Evolutionary conservation across 2,888 invertebrate species (phyloP), one percentile per base, ranked within the genome.

Genomic region (Eupithecia dodoneata): DNA sequence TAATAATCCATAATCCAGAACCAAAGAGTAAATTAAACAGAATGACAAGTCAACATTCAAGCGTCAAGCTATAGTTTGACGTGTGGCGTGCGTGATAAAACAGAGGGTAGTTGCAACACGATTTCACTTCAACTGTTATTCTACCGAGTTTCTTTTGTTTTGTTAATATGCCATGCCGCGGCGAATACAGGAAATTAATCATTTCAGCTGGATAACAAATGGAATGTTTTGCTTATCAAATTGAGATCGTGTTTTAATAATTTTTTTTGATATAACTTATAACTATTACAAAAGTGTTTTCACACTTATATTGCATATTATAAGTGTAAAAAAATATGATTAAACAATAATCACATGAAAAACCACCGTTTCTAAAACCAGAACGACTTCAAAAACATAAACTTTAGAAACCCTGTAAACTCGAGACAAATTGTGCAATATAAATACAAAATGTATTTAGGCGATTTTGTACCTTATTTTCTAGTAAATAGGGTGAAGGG

Each of bases 151-250:
- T 81, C 85, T 85, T 88, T 89, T 88, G 86, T 88, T 88, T 83
- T 81, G 83, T 79, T 81, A 87, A 87, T 85, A 86, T 84, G 82
- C 82, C 81, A 86, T 84, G 82, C 81, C 81, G 79, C 79, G 81
- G 63, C 82, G 85, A 87, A 86, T 84, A 83, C 82, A 86, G 83
- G 86, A 87, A 87, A 89, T 88, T 87, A 90, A 87, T 88, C 83
- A 85, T 86, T 85, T 76, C 44, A 41, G 3, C 72, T 74, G n/a
- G 71, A 75, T 78, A 77, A 78, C 49, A 55, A 74, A 72, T 70
- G 72, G 47, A 74, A 71, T 67, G 67, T 73, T 73, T 59, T 47
- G 67, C 2, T 66, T 74, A 77, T 74, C 76, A 74, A 76, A 74
- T 52, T 59, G n/a, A 67, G 47, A 71, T 67, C 70, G 47, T 30